Conservation (phyloP, 1,140 invertebrate genomes). For the Brachionus koreanus region DNA sequence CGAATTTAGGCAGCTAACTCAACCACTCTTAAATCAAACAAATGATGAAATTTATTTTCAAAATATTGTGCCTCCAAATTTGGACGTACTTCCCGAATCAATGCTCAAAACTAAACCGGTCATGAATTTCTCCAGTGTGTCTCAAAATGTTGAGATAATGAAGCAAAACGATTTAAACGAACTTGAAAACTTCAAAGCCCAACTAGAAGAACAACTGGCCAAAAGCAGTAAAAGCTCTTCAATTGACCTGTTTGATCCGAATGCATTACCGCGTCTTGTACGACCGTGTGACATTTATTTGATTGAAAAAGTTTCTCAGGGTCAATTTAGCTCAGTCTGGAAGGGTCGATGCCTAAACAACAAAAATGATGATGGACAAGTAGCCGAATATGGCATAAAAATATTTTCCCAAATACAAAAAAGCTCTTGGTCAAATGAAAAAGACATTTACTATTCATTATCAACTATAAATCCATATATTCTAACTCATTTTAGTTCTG, state of each 20-base stretch:
- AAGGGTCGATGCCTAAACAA: background rate
- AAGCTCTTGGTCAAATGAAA: slow-evolving; percentile 26
- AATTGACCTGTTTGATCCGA: background rate
- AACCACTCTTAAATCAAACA: background rate
- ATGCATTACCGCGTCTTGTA: background rate
- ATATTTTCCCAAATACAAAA: slow-evolving; percentile 25
- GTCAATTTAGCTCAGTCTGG: slow-evolving; percentile 41
- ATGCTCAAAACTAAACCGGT: background rate
- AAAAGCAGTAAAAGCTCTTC: background rate
- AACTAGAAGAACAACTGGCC: background rate
- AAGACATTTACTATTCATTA: slow-evolving; percentile 28
- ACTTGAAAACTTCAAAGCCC: background rate
- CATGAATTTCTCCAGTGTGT: background rate
- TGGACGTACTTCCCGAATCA: background rate
- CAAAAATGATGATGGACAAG: background rate
- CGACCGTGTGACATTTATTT: background rate
- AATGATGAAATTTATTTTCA: background rate
- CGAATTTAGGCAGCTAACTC: background rate
- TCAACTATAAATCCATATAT: slow-evolving; percentile 13
- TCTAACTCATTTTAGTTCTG: background rate
- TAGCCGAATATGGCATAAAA: slow-evolving; percentile 29
- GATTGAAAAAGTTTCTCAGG: slow-evolving; percentile 30
- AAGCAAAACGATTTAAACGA: background rate
- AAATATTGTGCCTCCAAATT: background rate
- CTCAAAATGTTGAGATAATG: background rate